phyloP scores from a whole-genome alignment of 1,140 invertebrate species.

The Mactra quadrangularis region DNA sequence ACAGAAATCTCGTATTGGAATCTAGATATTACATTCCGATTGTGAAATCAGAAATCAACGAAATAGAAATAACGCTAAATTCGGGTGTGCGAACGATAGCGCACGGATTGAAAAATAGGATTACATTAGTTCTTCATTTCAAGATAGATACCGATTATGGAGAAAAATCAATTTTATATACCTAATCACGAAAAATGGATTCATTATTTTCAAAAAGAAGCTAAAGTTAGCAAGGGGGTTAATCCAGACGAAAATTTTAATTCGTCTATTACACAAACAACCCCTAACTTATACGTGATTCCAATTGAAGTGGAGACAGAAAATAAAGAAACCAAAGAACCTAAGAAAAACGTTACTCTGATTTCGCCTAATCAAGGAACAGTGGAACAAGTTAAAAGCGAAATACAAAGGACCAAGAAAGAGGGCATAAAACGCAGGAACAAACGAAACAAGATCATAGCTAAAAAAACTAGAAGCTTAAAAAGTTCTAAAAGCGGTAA shows the following conservation, averaged over 20 bases:
- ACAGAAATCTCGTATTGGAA: not conserved
- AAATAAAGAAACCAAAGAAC: too few relatives aligned
- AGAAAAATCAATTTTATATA: not conserved
- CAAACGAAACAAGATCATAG: not conserved
- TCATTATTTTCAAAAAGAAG: not conserved
- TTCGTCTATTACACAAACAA: too few relatives aligned
- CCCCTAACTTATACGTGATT: too few relatives aligned
- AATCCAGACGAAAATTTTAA: too few relatives aligned
- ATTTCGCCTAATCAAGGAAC: slow-evolving; percentile 10
- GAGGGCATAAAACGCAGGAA: not conserved
- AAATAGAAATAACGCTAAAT: slow-evolving; percentile 46
- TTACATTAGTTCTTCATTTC: slow-evolving; percentile 45
- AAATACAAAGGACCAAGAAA: slow-evolving; percentile 20
- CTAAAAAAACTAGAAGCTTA: too few relatives aligned
- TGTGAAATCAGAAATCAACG: not conserved
- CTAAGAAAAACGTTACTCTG: too few relatives aligned
- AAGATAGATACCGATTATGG: slow-evolving; percentile 1
- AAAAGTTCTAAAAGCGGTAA: too few relatives aligned
- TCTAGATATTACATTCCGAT: slow-evolving; percentile 1
- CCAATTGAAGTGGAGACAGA: too few relatives aligned
- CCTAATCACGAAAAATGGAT: slow-evolving; percentile 6
- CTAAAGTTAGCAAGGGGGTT: not conserved
- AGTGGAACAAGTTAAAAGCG: slow-evolving; percentile 20
- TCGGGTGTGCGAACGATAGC: not conserved
- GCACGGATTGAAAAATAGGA: not conserved